Percentiles rank a stretch among this genome's conserved stretches.
phyloP scores from a whole-genome alignment of 2,888 invertebrate genomes.

The Dryadula phaetusa region DNA sequence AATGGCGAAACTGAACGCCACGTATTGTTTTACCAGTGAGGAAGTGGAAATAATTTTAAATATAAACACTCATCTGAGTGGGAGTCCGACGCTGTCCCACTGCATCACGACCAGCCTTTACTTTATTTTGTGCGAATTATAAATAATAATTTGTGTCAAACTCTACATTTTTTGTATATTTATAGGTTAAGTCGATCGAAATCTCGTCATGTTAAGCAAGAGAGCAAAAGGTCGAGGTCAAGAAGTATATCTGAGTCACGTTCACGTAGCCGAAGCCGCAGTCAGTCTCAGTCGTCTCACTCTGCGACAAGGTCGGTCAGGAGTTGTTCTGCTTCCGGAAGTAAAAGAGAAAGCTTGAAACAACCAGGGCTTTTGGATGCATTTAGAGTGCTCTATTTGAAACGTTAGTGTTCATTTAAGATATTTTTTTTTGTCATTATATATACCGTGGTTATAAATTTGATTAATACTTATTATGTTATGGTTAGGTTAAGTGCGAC shows the following conservation, averaged over 20 bases:
- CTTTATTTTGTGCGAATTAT: too few species aligned
- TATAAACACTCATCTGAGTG: too few species aligned
- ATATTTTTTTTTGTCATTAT: too few species aligned
- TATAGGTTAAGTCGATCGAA: conserved; percentile 61
- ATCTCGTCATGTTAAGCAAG: conserved; percentile 54
- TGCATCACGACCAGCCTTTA: too few species aligned
- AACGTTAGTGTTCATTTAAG: conserved; percentile 69
- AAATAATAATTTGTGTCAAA: too few species aligned
- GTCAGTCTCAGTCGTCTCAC: conserved; percentile 52
- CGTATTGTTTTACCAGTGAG: too few species aligned
- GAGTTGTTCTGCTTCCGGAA: conserved; percentile 52
- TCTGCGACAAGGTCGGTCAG: conserved; percentile 49
- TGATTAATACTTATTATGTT: too few species aligned
- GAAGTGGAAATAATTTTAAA: too few species aligned
- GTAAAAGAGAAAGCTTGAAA: conserved; percentile 56
- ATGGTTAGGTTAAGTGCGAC: too few species aligned
- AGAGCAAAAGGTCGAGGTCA: conserved; percentile 50
- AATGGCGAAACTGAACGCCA: too few species aligned
- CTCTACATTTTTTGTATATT: background rate
- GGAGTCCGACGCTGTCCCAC: too few species aligned
- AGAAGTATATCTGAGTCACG: conserved; percentile 51
- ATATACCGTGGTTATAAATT: too few species aligned
- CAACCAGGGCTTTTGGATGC: conserved; percentile 73
- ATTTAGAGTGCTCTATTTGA: conserved; percentile 72
- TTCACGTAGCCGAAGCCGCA: conserved; percentile 31